Conservation (phyloP, 1,140 invertebrate genomes). For the Drosophila suzukii region DNA sequence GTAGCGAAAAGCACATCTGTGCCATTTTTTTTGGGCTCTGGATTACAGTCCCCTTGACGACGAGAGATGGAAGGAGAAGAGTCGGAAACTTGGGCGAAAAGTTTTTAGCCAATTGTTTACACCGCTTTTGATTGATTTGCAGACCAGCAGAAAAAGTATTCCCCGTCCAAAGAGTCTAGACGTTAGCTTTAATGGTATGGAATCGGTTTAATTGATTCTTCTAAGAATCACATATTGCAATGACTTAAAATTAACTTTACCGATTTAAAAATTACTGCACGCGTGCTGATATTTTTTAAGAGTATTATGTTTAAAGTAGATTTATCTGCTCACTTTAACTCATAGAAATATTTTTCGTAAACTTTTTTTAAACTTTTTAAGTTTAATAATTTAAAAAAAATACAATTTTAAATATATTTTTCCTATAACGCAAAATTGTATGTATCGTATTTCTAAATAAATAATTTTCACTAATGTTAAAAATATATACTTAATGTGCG, state of each 20-base stretch:
- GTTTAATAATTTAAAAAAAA: no score
- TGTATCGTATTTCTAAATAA: no score
- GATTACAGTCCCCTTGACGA: conserved; percentile 9
- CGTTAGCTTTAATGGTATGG: conserved; percentile 7
- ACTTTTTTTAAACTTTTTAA: no score
- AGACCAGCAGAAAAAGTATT: conserved; percentile 33
- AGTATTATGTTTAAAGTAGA: no score
- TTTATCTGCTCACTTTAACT: no score
- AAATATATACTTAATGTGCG: no score
- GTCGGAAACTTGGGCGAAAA: conserved; percentile 7
- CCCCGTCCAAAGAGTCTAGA: conserved; percentile 46
- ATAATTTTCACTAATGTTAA: no score
- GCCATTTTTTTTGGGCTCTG: conserved; percentile 17
- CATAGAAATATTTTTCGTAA: no score
- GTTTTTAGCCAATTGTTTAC: conserved; percentile 21
- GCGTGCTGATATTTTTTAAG: no score
- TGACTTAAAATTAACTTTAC: not conserved
- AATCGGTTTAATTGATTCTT: not conserved
- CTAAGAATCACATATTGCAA: not conserved
- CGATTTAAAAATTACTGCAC: no score
- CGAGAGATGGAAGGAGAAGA: conserved; percentile 18
- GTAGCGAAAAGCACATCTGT: conserved; percentile 29
- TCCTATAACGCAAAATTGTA: no score
- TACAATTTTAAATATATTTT: no score
- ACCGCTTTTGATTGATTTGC: conserved; percentile 65